A percentile compares a stretch with the other conserved stretches of the same genome.
Conservation (phyloP, 2,888 invertebrate genomes). For the Euzetes globulus region DNA sequence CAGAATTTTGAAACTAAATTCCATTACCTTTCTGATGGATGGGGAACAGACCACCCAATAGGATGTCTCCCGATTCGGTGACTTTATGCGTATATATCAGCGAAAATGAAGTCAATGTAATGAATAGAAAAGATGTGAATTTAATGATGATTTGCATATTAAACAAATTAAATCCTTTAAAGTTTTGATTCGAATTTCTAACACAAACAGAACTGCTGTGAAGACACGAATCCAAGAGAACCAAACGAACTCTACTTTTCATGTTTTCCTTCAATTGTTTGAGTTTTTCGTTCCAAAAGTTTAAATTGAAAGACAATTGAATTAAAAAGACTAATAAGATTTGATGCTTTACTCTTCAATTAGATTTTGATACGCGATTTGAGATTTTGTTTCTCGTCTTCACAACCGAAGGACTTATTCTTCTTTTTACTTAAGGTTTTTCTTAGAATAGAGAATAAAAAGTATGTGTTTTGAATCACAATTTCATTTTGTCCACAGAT, state of each 20-base stretch:
- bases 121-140: slow-evolving; percentile 28
- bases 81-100: slow-evolving; percentile 39
- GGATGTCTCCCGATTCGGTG: slow-evolving; percentile 51
- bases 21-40: slow-evolving; percentile 51
- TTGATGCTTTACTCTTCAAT: not conserved
- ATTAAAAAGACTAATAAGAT: slow-evolving; percentile 5
- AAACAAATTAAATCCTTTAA: slow-evolving; percentile 11
- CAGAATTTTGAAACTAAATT: no score
- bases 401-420: not conserved
- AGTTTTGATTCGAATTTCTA: not conserved
- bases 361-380: not conserved
- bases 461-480: not conserved
- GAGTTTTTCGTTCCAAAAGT: not conserved
- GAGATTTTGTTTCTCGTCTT: not conserved
- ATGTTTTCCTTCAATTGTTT: not conserved
- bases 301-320: not conserved
- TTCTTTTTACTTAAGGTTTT: not conserved
- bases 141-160: slow-evolving; percentile 25
- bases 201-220: not conserved
- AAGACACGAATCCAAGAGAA: not conserved
- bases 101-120: slow-evolving; percentile 7
- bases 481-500: not conserved
- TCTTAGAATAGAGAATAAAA: not conserved
- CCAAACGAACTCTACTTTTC: not conserved
- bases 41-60: slow-evolving; percentile 56